Percentiles rank a stretch among this genome's conserved stretches.
phyloP scores from a whole-genome alignment of 2,888 invertebrate species.

The Monochamus alternatus region DNA sequence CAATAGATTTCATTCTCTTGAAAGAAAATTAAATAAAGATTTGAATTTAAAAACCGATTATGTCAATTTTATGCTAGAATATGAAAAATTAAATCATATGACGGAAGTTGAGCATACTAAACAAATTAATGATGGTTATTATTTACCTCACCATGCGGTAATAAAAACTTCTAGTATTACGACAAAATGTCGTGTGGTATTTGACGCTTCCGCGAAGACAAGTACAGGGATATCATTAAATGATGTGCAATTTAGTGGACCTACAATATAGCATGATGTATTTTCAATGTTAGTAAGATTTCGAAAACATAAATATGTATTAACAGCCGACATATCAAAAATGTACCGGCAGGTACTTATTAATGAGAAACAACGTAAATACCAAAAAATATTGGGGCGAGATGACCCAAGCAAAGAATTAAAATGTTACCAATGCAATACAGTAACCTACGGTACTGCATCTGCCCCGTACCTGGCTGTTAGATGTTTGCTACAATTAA shows the following conservation, averaged over 20 bases:
- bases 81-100: slow-evolving; percentile 38
- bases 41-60: slow-evolving; percentile 25
- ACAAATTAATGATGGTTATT: slow-evolving; percentile 16
- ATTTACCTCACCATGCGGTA: slow-evolving; percentile 36
- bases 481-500: too few species aligned
- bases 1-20: too few species aligned
- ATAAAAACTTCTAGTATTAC: slow-evolving; percentile 35
- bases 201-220: slow-evolving; percentile 25
- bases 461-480: too few species aligned
- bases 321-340: too few species aligned
- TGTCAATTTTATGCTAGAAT: slow-evolving; percentile 23
- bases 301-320: slow-evolving; percentile 41
- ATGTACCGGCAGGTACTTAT: too few species aligned
- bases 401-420: too few species aligned
- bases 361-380: too few species aligned
- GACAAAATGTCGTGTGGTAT: slow-evolving; percentile 32
- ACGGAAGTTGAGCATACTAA: slow-evolving; percentile 13
- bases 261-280: slow-evolving; percentile 38
- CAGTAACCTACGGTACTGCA: too few species aligned
- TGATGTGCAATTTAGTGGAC: slow-evolving; percentile 38
- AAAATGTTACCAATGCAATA: too few species aligned
- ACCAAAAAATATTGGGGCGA: too few species aligned
- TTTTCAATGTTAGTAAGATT: slow-evolving; percentile 35
- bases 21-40: too few species aligned
- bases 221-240: slow-evolving; percentile 42